Evolutionary conservation across 2,797 vertebrate genomes (phyloP), one percentile per base, ranked within the genome.

Genomic region (Psittacula echo): DNA sequence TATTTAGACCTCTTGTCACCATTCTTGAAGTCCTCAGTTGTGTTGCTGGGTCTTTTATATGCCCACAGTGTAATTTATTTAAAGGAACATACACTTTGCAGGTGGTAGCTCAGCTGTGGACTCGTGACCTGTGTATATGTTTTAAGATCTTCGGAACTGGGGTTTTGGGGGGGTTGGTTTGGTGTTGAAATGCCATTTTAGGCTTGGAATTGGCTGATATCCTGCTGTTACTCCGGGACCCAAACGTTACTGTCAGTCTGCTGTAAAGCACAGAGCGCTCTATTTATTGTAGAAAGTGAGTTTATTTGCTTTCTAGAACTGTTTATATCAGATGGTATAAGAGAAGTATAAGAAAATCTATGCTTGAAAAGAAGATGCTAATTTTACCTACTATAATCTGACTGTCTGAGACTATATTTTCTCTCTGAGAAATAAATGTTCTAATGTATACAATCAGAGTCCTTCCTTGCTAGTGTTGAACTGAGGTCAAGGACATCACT

Each of bases 221-320:
- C 96, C 97, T 97, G 97, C 97, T 98, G 97, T 97, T 96, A 97
- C 95, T 83, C 84, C 62, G 92, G 97, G 98, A 97, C 96, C 96
- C 91, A 53, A 85, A 94, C 78, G 95, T 97, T 96, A 94, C 96
- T 78, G 97, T 97, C 96, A 97, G 95, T 97, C 98, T 98, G 97
- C 98, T 98, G 96, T 97, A 97, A 98, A 98, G 98, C 98, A 98
- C 98, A 98, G 92, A 98, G 98, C 94, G 97, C 97, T 98, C 97
- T 99, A 99, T 99, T 99, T 99, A 99, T 99, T 99, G 98, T 98
- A 98, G 96, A 98, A 98, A 98, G 98, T 98, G 97, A 98, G 96
- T 98, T 98, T 98, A 98, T 98, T 98, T 98, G 97, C 98, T 98
- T 98, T 98, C 98, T 97, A 97, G 98, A 98, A 96, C 96, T 98